Evolutionary conservation across 2,797 vertebrate species (phyloP).

Genomic region (Eulemur coronatus): DNA sequence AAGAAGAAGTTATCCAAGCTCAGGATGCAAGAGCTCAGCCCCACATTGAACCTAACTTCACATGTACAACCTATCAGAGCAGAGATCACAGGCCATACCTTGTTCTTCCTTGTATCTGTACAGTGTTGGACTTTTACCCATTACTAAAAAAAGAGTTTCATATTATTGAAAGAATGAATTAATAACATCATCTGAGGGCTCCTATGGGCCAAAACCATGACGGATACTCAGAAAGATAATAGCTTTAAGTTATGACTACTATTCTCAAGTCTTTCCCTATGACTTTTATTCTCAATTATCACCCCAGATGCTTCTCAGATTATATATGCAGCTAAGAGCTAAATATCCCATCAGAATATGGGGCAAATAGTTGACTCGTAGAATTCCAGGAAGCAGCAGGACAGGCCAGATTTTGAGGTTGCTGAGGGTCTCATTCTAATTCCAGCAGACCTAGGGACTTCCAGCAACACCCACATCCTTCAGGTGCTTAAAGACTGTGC

Average conservation of each 20-base stretch:
- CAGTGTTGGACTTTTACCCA: background rate
- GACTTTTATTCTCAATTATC: background rate
- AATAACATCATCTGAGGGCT: background rate
- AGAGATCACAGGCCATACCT: background rate
- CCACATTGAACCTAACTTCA: background rate
- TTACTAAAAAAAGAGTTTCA: background rate
- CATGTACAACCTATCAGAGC: background rate
- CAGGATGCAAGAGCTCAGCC: background rate
- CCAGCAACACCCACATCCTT: background rate
- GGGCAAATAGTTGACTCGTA: background rate
- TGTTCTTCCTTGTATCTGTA: background rate
- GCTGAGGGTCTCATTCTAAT: background rate
- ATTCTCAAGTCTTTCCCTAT: background rate
- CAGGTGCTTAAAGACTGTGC: background rate
- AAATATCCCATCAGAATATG: background rate
- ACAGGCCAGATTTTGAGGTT: background rate
- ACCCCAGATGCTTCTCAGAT: background rate
- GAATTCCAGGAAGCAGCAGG: background rate
- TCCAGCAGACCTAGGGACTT: background rate
- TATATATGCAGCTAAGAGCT: background rate
- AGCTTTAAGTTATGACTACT: background rate
- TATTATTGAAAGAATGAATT: background rate
- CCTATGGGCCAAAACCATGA: background rate
- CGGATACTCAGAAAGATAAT: background rate
- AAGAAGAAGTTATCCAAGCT: background rate